phyloP scores from a whole-genome alignment of 2,888 invertebrate species.

The Prostheceraeus crozeri region DNA sequence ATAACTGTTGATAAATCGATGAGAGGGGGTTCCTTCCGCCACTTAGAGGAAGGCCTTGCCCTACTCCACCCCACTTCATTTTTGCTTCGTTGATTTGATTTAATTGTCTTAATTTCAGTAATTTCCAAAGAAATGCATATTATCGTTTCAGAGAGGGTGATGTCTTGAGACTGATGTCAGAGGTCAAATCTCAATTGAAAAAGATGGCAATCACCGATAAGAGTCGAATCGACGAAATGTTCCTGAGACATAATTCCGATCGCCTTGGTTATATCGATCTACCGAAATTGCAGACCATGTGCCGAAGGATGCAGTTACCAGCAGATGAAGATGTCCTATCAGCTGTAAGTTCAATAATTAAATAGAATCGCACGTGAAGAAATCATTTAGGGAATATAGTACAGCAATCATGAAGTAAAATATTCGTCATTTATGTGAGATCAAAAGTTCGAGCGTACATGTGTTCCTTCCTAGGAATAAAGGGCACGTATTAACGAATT shows the following conservation, averaged over 20 bases:
- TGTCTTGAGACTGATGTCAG: conserved; percentile 47
- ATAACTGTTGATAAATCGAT: too few species aligned
- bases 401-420: too few species aligned
- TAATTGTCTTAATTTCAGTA: too few species aligned
- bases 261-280: conserved; percentile 35
- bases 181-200: conserved; percentile 55
- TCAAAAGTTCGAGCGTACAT: too few species aligned
- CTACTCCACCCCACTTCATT: too few species aligned
- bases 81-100: too few species aligned
- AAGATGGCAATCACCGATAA: conserved; percentile 55
- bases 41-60: too few species aligned
- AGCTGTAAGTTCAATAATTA: conserved; percentile 46
- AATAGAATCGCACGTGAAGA: not conserved
- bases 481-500: too few species aligned
- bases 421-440: too few species aligned
- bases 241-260: conserved; percentile 52
- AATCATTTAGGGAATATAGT: too few species aligned
- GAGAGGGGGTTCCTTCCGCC: too few species aligned
- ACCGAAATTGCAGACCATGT: conserved; percentile 51
- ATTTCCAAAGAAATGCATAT: not conserved
- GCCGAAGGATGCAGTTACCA: conserved; percentile 52
- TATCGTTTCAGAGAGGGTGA: conserved; percentile 44
- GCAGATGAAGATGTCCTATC: conserved; percentile 53
- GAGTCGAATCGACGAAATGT: conserved; percentile 53
- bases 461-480: too few species aligned